phyloP scores from a whole-genome alignment of 2,113 vertebrate genomes.

The Myotis davidii region DNA sequence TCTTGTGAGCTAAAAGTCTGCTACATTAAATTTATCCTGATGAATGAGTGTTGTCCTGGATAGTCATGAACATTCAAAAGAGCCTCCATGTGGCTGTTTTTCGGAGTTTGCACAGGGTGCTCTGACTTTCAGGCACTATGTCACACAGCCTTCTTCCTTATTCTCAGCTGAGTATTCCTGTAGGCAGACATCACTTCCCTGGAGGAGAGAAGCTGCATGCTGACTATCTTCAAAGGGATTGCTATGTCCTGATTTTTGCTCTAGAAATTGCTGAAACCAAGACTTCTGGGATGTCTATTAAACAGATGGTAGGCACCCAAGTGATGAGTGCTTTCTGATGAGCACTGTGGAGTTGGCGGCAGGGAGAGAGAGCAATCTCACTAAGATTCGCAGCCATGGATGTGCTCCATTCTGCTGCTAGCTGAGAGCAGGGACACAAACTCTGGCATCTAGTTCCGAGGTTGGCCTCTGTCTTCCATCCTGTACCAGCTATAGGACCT shows the following conservation, averaged over 20 bases:
- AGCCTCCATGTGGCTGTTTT: background rate
- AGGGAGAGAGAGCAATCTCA: slow-evolving; percentile 14
- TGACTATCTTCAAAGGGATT: slow-evolving; percentile 58
- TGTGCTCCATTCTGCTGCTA: background rate
- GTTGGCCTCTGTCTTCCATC: background rate
- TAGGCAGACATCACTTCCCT: slow-evolving; percentile 33
- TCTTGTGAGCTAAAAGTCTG: slow-evolving; percentile 7
- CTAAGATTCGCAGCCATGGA: background rate
- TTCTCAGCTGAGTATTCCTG: slow-evolving; percentile 10
- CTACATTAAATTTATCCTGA: background rate
- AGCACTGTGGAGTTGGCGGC: slow-evolving; percentile 30
- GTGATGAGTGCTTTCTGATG: slow-evolving; percentile 60
- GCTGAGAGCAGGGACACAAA: background rate
- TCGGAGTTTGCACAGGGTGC: slow-evolving; percentile 35
- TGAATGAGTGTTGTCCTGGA: background rate
- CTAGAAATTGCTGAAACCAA: slow-evolving; percentile 61
- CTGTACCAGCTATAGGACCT: background rate
- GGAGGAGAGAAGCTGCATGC: slow-evolving; percentile 42
- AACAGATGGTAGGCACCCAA: slow-evolving; percentile 70
- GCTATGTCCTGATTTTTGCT: slow-evolving; percentile 70
- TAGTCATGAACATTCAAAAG: background rate
- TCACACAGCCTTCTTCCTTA: slow-evolving; percentile 2
- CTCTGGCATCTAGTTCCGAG: background rate
- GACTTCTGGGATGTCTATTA: slow-evolving; percentile 42
- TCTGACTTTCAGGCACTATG: background rate